Evolutionary conservation across 2,113 vertebrate species (phyloP).

Genomic region (Perccottus glenii): DNA sequence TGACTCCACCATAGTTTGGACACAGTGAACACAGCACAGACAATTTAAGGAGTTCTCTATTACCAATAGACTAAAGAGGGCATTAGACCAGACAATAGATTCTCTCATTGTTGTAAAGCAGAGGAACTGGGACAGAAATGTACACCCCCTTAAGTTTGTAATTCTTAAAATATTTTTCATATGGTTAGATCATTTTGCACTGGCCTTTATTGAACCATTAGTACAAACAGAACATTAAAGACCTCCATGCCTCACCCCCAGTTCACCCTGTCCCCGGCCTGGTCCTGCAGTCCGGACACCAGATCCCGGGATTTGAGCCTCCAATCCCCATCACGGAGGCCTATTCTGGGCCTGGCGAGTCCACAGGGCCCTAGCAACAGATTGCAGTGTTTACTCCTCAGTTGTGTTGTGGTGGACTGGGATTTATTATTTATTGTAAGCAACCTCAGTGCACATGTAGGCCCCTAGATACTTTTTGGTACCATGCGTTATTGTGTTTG

Average conservation of each 20-base stretch:
- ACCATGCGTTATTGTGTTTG: too few relatives aligned
- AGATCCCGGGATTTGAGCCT: conserved; percentile 79
- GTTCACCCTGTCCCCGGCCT: conserved; percentile 8
- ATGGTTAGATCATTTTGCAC: not conserved
- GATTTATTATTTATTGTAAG: conserved; percentile 64
- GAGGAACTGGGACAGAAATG: too few relatives aligned
- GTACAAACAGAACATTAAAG: conserved; percentile 1
- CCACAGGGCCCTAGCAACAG: conserved; percentile 76
- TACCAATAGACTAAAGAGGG: too few relatives aligned
- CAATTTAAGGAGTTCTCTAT: too few relatives aligned
- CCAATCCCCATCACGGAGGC: conserved; percentile 66
- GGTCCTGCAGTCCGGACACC: conserved; percentile 61
- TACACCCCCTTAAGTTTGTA: not conserved
- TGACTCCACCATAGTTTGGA: too few relatives aligned
- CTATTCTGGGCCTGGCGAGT: conserved; percentile 76
- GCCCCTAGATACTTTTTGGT: too few relatives aligned
- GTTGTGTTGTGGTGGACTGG: conserved; percentile 41
- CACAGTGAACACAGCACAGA: too few relatives aligned
- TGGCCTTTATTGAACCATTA: not conserved
- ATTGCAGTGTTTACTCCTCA: conserved; percentile 74
- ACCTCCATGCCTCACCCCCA: conserved; percentile 38
- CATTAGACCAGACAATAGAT: too few relatives aligned
- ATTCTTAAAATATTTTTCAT: not conserved
- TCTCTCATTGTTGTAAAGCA: too few relatives aligned
- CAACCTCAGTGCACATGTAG: conserved; percentile 4